A percentile compares a stretch with the other conserved stretches of the same genome.
These are phyloP conservation scores for Lithosia quadra DNA, from an alignment of 2,888 invertebrate genomes.

Conservation along the genomic window DNA sequence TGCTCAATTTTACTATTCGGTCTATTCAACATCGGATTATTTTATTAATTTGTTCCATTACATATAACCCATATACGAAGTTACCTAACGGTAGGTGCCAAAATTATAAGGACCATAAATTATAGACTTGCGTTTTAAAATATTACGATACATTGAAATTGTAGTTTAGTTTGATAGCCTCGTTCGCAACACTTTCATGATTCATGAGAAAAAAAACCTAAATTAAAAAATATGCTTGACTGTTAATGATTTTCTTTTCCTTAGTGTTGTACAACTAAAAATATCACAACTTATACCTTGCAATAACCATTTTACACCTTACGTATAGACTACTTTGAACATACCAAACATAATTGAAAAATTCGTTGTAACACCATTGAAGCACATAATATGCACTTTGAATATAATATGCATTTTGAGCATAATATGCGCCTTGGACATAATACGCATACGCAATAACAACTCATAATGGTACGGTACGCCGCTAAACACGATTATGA, in stretches of 20 bases:
- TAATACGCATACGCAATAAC: constrained; percentile 54
- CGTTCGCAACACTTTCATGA: too few relatives aligned
- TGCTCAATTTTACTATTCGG: not conserved
- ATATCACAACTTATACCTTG: not conserved
- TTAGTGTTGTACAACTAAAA: not conserved
- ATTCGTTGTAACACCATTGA: constrained; percentile 21
- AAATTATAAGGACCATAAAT: too few relatives aligned
- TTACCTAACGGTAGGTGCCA: too few relatives aligned
- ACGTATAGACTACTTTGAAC: not conserved
- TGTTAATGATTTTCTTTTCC: too few relatives aligned
- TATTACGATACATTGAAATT: not conserved
- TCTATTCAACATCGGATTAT: not conserved
- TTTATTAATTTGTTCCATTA: not conserved
- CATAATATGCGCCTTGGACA: constrained; percentile 43
- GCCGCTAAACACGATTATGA: constrained; percentile 57
- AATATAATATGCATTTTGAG: constrained; percentile 45
- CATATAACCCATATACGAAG: too few relatives aligned
- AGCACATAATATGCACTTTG: constrained; percentile 23
- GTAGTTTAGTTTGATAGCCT: not conserved
- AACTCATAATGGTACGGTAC: constrained; percentile 50
- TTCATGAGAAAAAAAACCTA: too few relatives aligned
- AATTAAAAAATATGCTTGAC: not conserved
- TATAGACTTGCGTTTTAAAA: not conserved
- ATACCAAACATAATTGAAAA: constrained; percentile 9
- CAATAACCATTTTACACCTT: not conserved